These are phyloP conservation scores for Perizoma flavofasciatum DNA, from an alignment of 2,888 invertebrate genomes.

Conservation along the genomic window DNA sequence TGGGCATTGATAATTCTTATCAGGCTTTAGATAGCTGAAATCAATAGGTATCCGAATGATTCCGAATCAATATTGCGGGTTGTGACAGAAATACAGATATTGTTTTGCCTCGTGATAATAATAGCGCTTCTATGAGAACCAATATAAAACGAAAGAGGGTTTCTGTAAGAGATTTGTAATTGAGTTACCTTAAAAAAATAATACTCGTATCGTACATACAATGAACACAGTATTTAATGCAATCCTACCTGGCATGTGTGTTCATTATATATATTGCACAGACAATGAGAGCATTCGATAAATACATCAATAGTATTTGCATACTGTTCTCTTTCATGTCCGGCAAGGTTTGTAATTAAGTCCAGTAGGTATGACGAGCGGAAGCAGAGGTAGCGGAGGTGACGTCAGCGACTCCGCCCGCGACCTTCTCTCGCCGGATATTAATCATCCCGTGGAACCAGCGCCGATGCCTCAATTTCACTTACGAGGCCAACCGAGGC, in stretches of 20 bases:
- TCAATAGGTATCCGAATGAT: constrained; percentile 5
- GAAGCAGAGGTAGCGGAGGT: constrained; percentile 73
- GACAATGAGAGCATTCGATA: constrained; percentile 23
- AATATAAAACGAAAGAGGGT: constrained; percentile 14
- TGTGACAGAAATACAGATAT: constrained; percentile 18
- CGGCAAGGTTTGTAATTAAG: constrained; percentile 49
- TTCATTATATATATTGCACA: neutral
- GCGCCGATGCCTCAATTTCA: constrained; percentile 39
- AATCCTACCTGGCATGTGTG: constrained; percentile 4
- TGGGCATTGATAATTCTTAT: constrained; percentile 16
- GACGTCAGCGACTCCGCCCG: constrained; percentile 70
- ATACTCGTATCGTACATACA: neutral
- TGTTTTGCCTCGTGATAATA: constrained; percentile 11
- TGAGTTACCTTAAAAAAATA: constrained; percentile 9
- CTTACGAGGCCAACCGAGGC: constrained; percentile 36
- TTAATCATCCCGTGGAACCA: constrained; percentile 74
- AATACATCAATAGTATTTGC: constrained; percentile 15
- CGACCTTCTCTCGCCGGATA: constrained; percentile 79
- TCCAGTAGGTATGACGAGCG: constrained; percentile 58
- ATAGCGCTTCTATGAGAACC: constrained; percentile 4
- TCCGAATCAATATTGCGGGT: constrained; percentile 17
- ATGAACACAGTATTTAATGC: constrained; percentile 3
- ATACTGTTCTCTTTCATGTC: constrained; percentile 11
- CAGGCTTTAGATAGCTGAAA: constrained; percentile 18
- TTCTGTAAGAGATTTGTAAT: constrained; percentile 5